These are phyloP conservation scores for Mycalesis mineus DNA, from an alignment of 2,888 invertebrate species.

Conservation along the genomic window DNA sequence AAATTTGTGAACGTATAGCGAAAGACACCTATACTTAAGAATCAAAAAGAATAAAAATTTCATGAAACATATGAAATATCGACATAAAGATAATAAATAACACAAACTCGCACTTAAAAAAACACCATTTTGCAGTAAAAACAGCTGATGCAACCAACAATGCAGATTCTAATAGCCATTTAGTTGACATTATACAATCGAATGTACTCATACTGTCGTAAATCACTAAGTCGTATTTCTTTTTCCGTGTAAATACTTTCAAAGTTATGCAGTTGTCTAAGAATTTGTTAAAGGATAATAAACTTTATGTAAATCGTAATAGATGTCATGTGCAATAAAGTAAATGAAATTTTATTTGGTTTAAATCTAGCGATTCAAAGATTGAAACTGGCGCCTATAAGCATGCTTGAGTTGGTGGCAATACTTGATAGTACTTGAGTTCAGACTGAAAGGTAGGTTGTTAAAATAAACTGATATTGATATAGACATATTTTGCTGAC, in stretches of 20 bases:
- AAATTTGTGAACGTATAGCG: no score
- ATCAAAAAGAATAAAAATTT: no score
- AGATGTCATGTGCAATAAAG: not conserved
- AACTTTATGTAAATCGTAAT: slow-evolving; percentile 10
- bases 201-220: slow-evolving; percentile 18
- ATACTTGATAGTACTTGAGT: slow-evolving; percentile 39
- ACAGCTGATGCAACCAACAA: slow-evolving; percentile 17
- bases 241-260: slow-evolving; percentile 7
- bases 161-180: slow-evolving; percentile 24
- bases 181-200: slow-evolving; percentile 9
- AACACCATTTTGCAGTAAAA: slow-evolving; percentile 16
- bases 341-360: slow-evolving; percentile 26
- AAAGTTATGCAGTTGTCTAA: slow-evolving; percentile 7
- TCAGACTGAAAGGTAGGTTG: slow-evolving; percentile 31
- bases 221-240: slow-evolving; percentile 19
- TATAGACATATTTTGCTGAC: slow-evolving; percentile 17
- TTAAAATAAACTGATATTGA: slow-evolving; percentile 25
- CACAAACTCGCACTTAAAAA: slow-evolving; percentile 14
- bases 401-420: slow-evolving; percentile 55
- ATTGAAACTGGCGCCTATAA: slow-evolving; percentile 53
- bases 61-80: no score
- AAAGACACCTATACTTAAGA: no score
- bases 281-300: not conserved
- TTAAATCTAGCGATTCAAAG: slow-evolving; percentile 28
- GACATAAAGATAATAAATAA: slow-evolving; percentile 5